Conservation (phyloP, 30 jellyfish, hydroid and myxozoan genomes). For the Turritopsis rubra region DNA sequence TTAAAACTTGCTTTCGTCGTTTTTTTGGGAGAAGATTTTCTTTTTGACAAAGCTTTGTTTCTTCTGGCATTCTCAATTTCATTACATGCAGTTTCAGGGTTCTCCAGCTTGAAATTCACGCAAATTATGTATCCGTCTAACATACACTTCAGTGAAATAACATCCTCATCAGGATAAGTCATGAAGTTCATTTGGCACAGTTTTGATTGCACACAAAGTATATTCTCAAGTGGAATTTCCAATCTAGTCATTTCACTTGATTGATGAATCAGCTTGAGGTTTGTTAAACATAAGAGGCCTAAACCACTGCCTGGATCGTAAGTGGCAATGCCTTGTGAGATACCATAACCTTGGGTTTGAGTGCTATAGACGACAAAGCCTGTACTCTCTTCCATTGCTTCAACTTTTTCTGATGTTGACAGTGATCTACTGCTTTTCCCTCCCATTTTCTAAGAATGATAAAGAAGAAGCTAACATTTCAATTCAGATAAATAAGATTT, state of each 20-base stretch:
- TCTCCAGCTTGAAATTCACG: conserved; percentile 10
- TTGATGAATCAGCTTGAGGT: conserved; percentile 7
- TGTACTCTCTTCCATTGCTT: not conserved
- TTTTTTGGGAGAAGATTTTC: not conserved
- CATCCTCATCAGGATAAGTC: conserved; percentile 17
- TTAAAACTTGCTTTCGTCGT: not conserved
- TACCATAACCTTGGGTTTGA: conserved; percentile 18
- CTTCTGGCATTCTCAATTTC: conserved; percentile 16
- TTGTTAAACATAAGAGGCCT: conserved; percentile 13
- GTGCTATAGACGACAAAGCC: conserved; percentile 13
- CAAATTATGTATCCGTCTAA: conserved; percentile 3
- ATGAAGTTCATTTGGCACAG: conserved; percentile 20
- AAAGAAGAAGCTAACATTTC: too few relatives aligned
- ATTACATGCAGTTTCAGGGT: not conserved
- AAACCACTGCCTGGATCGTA: conserved; percentile 12
- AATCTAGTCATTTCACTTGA: conserved; percentile 13
- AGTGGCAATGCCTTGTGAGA: not conserved
- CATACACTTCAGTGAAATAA: not conserved
- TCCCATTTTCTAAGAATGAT: not conserved
- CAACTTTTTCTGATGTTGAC: not conserved
- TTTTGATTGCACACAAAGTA: conserved; percentile 4
- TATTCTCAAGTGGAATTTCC: conserved; percentile 10
- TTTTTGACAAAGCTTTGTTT: not conserved
- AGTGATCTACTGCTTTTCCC: not conserved
- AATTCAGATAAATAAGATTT: too few relatives aligned